Conservation (phyloP, 2,113 vertebrate species). For the Columbina picui region DNA sequence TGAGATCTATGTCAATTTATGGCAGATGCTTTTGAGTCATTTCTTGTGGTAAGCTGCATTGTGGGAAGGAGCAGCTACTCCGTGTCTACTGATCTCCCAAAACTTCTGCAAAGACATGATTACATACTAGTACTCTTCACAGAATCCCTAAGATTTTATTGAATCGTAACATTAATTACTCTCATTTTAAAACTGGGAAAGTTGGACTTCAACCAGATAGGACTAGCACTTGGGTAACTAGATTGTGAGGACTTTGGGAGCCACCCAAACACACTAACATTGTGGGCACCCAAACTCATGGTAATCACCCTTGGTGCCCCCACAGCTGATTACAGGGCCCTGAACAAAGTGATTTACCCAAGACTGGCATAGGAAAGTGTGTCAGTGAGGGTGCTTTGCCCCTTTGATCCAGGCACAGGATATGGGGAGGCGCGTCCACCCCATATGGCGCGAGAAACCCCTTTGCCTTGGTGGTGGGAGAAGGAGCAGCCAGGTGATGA, state of each 20-base stretch:
- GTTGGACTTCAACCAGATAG: not conserved
- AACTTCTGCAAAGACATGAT: not conserved
- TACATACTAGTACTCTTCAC: not conserved
- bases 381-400: not conserved
- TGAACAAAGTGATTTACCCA: not conserved
- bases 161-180: not conserved
- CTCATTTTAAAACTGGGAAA: not conserved
- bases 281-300: fast-evolving
- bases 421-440: not conserved
- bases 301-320: not conserved
- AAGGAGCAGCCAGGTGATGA: not conserved
- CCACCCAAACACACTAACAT: not conserved
- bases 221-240: not conserved
- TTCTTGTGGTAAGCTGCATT: not conserved
- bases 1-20: not conserved
- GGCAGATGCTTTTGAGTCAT: not conserved
- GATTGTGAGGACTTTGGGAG: not conserved
- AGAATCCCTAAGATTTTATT: not conserved
- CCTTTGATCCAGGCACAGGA: not conserved
- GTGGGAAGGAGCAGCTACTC: not conserved
- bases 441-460: not conserved
- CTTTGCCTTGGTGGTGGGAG: fast-evolving
- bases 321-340: fast-evolving
- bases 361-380: not conserved
- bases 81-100: not conserved